Percentiles rank a stretch among this genome's conserved stretches.
phyloP scores from a whole-genome alignment of 2,797 vertebrate genomes.

The Notoglanidium macrostoma region DNA sequence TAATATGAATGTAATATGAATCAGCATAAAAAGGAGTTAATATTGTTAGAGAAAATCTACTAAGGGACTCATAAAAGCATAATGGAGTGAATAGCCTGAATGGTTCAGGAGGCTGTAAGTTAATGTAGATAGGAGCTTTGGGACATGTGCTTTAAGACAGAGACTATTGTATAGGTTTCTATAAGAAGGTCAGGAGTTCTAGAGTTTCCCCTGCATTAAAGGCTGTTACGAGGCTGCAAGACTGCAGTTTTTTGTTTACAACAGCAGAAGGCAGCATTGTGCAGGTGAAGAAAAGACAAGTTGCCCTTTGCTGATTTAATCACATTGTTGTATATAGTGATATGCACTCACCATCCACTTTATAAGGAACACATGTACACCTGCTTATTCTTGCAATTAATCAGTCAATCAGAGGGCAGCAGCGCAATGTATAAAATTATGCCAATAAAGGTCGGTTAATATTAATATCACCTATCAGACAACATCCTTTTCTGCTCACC shows the following conservation, averaged over 20 bases:
- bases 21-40: neutral
- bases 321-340: neutral
- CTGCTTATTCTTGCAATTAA: neutral
- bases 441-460: neutral
- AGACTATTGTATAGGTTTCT: neutral
- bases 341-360: neutral
- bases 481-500: neutral
- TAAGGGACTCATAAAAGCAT: neutral
- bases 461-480: neutral
- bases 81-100: neutral
- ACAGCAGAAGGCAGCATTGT: slow-evolving; percentile 51
- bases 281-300: neutral
- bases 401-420: neutral
- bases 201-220: neutral
- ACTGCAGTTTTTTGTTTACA: slow-evolving; percentile 1
- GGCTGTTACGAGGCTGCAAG: neutral
- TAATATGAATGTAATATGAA: neutral
- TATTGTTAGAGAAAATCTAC: neutral
- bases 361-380: neutral
- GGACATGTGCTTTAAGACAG: neutral
- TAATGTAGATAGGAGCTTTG: neutral
- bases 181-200: too few relatives aligned
- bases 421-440: neutral
- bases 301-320: neutral
- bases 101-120: neutral